Evolutionary conservation across 2,888 invertebrate genomes (phyloP).

Genomic region (Drosophila kanekoi): DNA sequence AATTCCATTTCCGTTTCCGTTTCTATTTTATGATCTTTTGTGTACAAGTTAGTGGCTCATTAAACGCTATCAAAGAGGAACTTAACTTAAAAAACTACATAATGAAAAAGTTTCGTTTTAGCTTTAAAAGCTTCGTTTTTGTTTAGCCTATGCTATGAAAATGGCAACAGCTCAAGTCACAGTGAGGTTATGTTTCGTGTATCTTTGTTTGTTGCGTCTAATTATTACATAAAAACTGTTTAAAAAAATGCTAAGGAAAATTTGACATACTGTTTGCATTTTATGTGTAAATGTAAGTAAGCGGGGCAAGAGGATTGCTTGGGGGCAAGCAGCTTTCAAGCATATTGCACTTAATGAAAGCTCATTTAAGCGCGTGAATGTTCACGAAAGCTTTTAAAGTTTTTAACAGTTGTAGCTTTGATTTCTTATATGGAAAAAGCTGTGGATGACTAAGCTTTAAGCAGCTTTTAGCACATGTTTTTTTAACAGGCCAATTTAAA

Average conservation of each 20-base stretch:
- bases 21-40: slow-evolving; percentile 25
- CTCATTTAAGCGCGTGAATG: slow-evolving; percentile 1
- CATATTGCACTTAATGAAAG: slow-evolving; percentile 18
- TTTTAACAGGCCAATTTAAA: no score
- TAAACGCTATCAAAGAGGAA: slow-evolving; percentile 37
- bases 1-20: slow-evolving; percentile 40
- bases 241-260: slow-evolving; percentile 7
- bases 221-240: neutral
- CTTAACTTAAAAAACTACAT: slow-evolving; percentile 44
- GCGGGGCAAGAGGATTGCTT: slow-evolving; percentile 23
- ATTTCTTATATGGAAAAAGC: slow-evolving; percentile 5
- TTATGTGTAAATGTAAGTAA: neutral
- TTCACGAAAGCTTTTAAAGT: neutral
- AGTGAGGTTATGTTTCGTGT: slow-evolving; percentile 51
- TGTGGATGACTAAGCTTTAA: slow-evolving; percentile 11
- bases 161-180: slow-evolving; percentile 67
- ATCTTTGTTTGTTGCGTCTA: slow-evolving; percentile 11
- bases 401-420: neutral
- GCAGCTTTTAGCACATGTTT: slow-evolving; percentile 5
- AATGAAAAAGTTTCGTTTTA: slow-evolving; percentile 15
- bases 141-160: slow-evolving; percentile 41
- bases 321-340: slow-evolving; percentile 22
- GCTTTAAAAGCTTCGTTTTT: slow-evolving; percentile 60
- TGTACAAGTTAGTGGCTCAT: slow-evolving; percentile 20
- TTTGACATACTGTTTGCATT: neutral